Base-by-base conservation (phyloP, 1,140 invertebrate genomes). In the Drosophila novamexicana region DNA sequence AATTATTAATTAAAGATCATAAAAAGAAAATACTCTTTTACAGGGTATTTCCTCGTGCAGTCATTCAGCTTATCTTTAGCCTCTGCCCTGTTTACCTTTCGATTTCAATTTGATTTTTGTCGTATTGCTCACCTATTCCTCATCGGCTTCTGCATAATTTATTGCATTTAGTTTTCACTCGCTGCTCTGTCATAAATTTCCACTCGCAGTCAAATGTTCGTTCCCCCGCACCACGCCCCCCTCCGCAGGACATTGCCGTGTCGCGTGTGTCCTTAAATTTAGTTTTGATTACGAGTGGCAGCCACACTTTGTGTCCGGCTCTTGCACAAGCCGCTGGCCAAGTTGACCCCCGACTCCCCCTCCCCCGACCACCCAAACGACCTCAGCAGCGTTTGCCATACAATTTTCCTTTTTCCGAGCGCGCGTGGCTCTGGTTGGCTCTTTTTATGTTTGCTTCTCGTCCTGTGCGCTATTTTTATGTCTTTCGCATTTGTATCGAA, bases 231-330 rank as follows among this genome's bases (percentile, higher is more conserved):
- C 52, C 34, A 29, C 39, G 8, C 18, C 59, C 22, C 22, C 14
- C 18, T 12, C 8, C 6, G 8, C 49, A 63, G 71, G 54, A 62
- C 63, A 53, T 66, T 67, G 57, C 22, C 22, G 44, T 63, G 61
- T 89, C 80, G 83, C 83, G 83, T 90, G 84, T 90, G 83, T 90
- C 70, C 83, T 80, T 78, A 90, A 90, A 89, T 83, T 73, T 29
- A 72, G 80, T 74, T 84, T 77, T 84, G 84, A 88, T 88, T 89
- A 82, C 73, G 37, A 32, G 58, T 50, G 52, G 14, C 16, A 22
- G 59, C 49, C 32, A 49, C 9, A 40, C 37, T 37, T 73, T 73
- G 53, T 44, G 54, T 54, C 52, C 62, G 22, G 67, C 39, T 45
- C 7, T 37, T 8, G 39, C 8, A 12, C 4, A 39, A 16, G 57